Conservation (phyloP, 2,888 invertebrate genomes). For the Oligia fasciuncula region DNA sequence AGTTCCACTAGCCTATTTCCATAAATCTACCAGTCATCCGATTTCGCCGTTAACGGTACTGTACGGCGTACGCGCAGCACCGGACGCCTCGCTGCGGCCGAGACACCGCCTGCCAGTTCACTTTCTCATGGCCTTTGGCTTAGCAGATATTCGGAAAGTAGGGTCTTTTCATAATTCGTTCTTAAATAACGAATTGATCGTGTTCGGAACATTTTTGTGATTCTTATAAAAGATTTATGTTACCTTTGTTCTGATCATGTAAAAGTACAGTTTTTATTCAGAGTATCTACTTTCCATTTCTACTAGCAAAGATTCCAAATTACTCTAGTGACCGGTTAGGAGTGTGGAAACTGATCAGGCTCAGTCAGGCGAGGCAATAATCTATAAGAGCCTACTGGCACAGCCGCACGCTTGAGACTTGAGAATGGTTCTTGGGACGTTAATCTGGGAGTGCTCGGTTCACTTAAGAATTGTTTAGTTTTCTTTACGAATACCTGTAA, state of each 20-base stretch:
- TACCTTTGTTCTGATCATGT: neutral
- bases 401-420: neutral
- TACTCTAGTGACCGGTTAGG: neutral
- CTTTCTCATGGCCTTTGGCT: constrained; percentile 81
- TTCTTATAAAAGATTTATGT: neutral
- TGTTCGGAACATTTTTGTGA: constrained; percentile 7
- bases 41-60: constrained; percentile 87
- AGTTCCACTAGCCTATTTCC: constrained; percentile 83
- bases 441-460: neutral
- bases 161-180: constrained; percentile 40
- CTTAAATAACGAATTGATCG: constrained; percentile 23
- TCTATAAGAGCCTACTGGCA: neutral
- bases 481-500: neutral
- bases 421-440: neutral
- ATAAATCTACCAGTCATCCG: constrained; percentile 80
- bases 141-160: constrained; percentile 56
- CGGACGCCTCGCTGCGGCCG: constrained; percentile 56
- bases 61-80: constrained; percentile 47
- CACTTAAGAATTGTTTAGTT: too few relatives aligned
- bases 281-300: neutral
- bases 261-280: neutral
- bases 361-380: neutral
- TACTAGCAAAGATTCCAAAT: neutral
- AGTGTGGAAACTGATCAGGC: neutral
- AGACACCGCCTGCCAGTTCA: constrained; percentile 70